Conservation (phyloP, 2,888 invertebrate species). For the Pristionchus maxplancki region DNA sequence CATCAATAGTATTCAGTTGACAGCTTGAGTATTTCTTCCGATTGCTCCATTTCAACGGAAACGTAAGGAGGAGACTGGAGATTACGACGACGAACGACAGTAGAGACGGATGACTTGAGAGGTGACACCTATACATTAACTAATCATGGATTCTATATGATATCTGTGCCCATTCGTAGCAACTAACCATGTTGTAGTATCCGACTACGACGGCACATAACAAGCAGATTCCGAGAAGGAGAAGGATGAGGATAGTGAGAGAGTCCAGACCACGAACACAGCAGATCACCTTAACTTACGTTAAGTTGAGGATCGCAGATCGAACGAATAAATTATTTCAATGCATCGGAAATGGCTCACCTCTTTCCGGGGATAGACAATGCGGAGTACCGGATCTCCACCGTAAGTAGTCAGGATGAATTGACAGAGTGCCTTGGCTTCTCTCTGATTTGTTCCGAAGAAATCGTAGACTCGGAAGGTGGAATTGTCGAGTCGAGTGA, state of each 20-base stretch:
- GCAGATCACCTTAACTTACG: not conserved
- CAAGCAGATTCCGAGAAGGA: not conserved
- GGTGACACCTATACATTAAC: too few species aligned
- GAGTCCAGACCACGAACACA: not conserved
- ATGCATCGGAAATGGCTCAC: too few species aligned
- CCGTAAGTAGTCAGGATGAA: not conserved
- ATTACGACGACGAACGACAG: too few species aligned
- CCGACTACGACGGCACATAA: not conserved
- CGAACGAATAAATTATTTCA: too few species aligned
- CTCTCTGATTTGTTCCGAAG: not conserved
- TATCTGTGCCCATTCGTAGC: too few species aligned
- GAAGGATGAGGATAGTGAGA: not conserved
- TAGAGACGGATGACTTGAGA: too few species aligned
- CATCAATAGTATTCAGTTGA: too few species aligned
- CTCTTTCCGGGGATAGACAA: not conserved
- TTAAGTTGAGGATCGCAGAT: too few species aligned
- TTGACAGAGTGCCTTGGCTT: not conserved
- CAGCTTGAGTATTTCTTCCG: too few species aligned
- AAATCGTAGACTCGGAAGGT: not conserved
- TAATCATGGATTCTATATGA: too few species aligned
- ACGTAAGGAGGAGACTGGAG: not conserved
- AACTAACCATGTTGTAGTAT: not conserved
- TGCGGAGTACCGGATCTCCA: not conserved
- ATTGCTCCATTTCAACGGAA: not conserved
- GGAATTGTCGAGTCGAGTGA: not conserved